A percentile compares a stretch with the other conserved stretches of the same genome.
Conservation (phyloP, 2,797 vertebrate species). For the Gymnothorax javanicus region DNA sequence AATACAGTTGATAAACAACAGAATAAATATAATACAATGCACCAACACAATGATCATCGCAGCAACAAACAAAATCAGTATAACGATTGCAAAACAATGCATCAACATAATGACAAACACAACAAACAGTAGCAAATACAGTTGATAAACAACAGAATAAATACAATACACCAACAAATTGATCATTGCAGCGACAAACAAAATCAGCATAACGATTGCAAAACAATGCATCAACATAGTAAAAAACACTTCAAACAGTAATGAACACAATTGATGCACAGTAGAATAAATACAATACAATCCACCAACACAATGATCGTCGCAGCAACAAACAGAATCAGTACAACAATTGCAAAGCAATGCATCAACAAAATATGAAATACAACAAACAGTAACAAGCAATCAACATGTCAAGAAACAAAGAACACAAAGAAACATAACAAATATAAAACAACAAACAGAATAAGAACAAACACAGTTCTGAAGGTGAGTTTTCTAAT, state of each 20-base stretch:
- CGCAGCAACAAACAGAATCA: background rate
- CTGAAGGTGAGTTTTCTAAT: constrained; percentile 50
- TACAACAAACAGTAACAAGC: constrained; percentile 17
- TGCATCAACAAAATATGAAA: constrained; percentile 40
- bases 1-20: constrained; percentile 35
- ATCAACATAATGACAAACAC: background rate
- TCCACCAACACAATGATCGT: background rate
- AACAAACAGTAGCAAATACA: constrained; percentile 35
- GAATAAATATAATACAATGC: no score
- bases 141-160: background rate
- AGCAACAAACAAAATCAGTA: background rate
- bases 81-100: background rate
- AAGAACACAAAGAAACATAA: constrained; percentile 43
- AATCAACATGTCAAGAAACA: no score
- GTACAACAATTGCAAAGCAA: background rate
- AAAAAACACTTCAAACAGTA: background rate
- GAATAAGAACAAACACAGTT: constrained; percentile 36
- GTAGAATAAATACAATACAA: no score
- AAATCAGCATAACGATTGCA: background rate
- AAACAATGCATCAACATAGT: background rate
- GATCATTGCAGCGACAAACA: background rate
- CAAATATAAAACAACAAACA: constrained; percentile 15
- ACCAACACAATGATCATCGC: background rate
- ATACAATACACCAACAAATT: background rate
- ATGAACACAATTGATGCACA: constrained; percentile 38